Base-by-base conservation (phyloP, 2,113 vertebrate species). In the Nycticorax nycticorax region DNA sequence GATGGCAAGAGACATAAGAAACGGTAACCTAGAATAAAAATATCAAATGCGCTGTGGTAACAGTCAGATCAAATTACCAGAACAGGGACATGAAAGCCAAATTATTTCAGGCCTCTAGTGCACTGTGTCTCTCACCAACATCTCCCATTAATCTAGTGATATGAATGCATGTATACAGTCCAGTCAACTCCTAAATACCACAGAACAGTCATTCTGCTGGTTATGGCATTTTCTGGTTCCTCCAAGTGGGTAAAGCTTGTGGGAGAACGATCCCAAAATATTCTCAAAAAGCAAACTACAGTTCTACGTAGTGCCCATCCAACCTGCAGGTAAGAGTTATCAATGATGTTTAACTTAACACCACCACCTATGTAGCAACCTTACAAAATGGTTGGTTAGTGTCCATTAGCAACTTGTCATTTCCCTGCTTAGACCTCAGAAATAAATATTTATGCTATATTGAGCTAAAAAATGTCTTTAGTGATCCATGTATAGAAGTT, bases 401-500 rank as follows among this genome's bases (percentile, higher is more conserved):
- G 23, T 52, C 35, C 9, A 4, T 41, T 27, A 73, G 28, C 41
- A 68, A 57, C 39, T 41, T 37, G 14, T 23, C 4, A 56, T 27
- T 59, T 71, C 22, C 66, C 23, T 28, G 5, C 55, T 74, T 32
- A 72, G 35, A 72, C 7, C 11, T 87, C 63, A 74, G 15, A 73
- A 91, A 86, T 13, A 89, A 67, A 4, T 28, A 56, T 26, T 71
- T 39, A 35, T 24, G 11, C 22, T 47, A 27, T 9, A 59, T 2
- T 27, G 18, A 80, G 13, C 14, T 52, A 64, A 67, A 64, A 56
- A 69, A 37, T 2, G 3, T 59, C 28, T 68, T 55, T 39, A n/a
- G 14, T 3, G 5, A 80, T 14, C 62, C 39, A 68, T 0, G 0
- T 64, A n/a, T 2, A 3, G 21, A 63, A 75, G 11, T 20, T 63